Evolutionary conservation across 2,113 vertebrate species (phyloP).

Genomic region (Campylomormyrus tamandua): DNA sequence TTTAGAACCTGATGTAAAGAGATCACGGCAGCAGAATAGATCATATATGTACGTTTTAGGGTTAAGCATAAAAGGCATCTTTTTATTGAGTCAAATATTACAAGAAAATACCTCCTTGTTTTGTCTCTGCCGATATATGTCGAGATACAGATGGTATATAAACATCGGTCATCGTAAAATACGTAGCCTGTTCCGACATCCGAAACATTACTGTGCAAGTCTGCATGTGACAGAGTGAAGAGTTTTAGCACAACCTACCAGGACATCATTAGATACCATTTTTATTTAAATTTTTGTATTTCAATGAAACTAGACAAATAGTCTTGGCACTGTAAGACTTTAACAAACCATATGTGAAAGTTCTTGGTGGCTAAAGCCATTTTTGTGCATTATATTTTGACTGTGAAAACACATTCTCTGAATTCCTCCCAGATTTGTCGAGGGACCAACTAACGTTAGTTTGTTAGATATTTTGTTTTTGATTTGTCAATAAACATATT

Average conservation of each 20-base stretch:
- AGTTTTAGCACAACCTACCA: slow-evolving; percentile 8
- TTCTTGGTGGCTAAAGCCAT: slow-evolving; percentile 1
- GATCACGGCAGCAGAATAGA: not conserved
- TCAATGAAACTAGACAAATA: not conserved
- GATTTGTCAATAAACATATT: slow-evolving; percentile 19
- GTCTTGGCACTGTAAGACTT: slow-evolving; percentile 7
- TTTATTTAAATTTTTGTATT: not conserved
- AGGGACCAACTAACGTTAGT: slow-evolving; percentile 16
- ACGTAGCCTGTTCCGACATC: slow-evolving; percentile 14
- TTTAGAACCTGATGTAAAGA: not conserved
- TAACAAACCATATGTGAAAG: not conserved
- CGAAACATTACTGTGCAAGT: slow-evolving; percentile 16
- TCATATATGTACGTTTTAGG: not conserved
- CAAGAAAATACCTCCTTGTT: slow-evolving; percentile 15
- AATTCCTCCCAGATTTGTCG: not conserved
- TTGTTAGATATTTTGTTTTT: not conserved
- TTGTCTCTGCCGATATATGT: slow-evolving; percentile 18
- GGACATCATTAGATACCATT: not conserved
- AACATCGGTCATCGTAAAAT: slow-evolving; percentile 11
- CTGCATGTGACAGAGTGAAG: slow-evolving; percentile 23
- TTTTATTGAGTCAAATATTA: slow-evolving; percentile 12
- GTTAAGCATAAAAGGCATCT: not conserved
- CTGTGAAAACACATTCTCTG: not conserved
- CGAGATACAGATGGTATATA: slow-evolving; percentile 4
- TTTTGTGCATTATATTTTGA: slow-evolving; percentile 13